phyloP scores from a whole-genome alignment of 2,113 vertebrate species.

The Austrofundulus limnaeus region DNA sequence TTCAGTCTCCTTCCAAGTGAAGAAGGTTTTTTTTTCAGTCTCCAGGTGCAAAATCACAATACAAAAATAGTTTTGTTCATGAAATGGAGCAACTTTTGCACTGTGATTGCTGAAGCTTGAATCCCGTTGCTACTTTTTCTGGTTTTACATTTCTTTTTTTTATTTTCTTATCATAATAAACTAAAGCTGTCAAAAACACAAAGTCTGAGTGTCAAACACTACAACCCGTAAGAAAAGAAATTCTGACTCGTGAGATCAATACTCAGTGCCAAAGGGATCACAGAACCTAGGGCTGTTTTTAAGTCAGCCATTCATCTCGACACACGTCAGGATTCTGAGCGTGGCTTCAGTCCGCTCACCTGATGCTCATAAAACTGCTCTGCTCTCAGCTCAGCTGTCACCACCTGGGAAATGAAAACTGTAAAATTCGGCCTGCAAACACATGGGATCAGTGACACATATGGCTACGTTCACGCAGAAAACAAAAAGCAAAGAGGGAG shows the following conservation, averaged over 20 bases:
- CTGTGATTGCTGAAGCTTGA: too few species aligned
- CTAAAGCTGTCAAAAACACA: constrained; percentile 4
- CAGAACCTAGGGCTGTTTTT: constrained; percentile 16
- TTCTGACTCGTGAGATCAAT: constrained; percentile 39
- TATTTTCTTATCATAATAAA: background rate
- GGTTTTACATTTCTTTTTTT: too few species aligned
- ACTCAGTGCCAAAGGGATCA: constrained; percentile 33
- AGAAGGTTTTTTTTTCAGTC: too few species aligned
- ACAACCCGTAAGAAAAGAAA: constrained; percentile 21
- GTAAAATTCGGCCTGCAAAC: background rate
- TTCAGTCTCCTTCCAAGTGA: too few species aligned
- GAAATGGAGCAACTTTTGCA: too few species aligned
- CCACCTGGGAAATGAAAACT: constrained; percentile 25
- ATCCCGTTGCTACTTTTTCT: too few species aligned
- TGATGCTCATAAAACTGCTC: constrained; percentile 8
- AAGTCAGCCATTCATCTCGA: constrained; percentile 28
- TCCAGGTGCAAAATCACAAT: too few species aligned
- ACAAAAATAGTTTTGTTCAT: too few species aligned
- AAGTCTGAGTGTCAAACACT: constrained; percentile 17
- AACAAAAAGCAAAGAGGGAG: background rate
- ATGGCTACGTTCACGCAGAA: background rate
- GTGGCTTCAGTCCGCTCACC: constrained; percentile 14
- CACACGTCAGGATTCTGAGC: constrained; percentile 39
- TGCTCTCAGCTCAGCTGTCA: constrained; percentile 28
- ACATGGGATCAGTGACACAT: constrained; percentile 19